A percentile compares a stretch with the other conserved stretches of the same genome.
phyloP scores from a whole-genome alignment of 2,113 vertebrate genomes.

The Vireo altiloquus region DNA sequence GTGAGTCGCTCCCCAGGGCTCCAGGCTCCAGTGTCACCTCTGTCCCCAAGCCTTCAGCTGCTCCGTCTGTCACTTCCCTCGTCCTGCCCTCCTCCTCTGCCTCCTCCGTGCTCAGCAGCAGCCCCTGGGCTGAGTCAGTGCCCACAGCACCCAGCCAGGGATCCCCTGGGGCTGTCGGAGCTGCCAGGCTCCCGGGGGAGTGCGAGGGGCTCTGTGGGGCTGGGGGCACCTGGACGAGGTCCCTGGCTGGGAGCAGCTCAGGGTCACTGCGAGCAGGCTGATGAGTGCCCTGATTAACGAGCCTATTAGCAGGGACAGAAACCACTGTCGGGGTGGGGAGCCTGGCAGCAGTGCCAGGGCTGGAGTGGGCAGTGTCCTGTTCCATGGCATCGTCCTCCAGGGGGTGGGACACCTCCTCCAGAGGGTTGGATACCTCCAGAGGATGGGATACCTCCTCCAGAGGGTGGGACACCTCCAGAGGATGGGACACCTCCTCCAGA shows the following conservation, averaged over 20 bases:
- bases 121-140: background rate
- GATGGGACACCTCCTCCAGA: accelerated
- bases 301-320: background rate
- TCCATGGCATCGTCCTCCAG: background rate
- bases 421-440: background rate
- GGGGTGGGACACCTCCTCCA: background rate
- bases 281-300: background rate
- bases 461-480: background rate
- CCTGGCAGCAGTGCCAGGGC: background rate
- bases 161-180: accelerated
- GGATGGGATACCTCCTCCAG: background rate
- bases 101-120: background rate
- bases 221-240: background rate
- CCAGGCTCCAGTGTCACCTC: background rate
- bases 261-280: background rate
- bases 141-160: background rate
- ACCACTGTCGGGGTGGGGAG: background rate
- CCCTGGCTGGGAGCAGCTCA: background rate
- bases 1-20: background rate
- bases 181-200: background rate
- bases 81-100: background rate
- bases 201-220: accelerated
- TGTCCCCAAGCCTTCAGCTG: background rate
- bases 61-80: background rate
- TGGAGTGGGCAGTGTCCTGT: background rate